A percentile compares a stretch with the other conserved stretches of the same genome.
These are phyloP conservation scores for Zalophus californianus DNA, from an alignment of 2,797 vertebrate species.

Conservation along the genomic window DNA sequence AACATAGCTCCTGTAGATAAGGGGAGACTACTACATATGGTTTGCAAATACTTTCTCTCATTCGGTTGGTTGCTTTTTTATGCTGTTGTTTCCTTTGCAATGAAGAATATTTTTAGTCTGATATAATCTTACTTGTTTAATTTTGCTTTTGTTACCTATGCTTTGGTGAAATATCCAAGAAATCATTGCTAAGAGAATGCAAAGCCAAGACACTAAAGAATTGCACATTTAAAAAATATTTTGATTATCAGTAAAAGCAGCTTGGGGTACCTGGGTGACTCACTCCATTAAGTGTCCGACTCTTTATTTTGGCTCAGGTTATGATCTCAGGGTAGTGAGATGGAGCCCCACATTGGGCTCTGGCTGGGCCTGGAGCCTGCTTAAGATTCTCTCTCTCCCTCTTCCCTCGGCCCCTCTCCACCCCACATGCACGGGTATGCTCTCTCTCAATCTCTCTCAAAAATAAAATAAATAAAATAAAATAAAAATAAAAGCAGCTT, in stretches of 20 bases:
- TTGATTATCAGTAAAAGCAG: not conserved
- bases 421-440: not conserved
- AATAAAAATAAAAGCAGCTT: not conserved
- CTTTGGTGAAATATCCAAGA: not conserved
- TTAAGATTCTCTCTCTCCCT: not conserved
- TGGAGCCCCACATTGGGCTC: not conserved
- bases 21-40: not conserved
- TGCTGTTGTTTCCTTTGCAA: not conserved
- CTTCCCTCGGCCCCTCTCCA: not conserved
- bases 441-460: not conserved
- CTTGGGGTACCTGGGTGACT: not conserved
- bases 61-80: not conserved
- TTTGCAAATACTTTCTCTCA: not conserved
- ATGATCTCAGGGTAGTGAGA: not conserved
- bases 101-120: not conserved
- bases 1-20: not conserved
- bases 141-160: not conserved
- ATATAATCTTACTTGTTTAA: not conserved
- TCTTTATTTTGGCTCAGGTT: not conserved
- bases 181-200: not conserved
- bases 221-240: not conserved
- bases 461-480: not conserved
- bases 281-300: not conserved
- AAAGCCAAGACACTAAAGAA: conserved; percentile 45
- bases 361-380: not conserved